Evolutionary conservation across 2,888 invertebrate species (phyloP).

Genomic region (Drosophila seclusa): DNA sequence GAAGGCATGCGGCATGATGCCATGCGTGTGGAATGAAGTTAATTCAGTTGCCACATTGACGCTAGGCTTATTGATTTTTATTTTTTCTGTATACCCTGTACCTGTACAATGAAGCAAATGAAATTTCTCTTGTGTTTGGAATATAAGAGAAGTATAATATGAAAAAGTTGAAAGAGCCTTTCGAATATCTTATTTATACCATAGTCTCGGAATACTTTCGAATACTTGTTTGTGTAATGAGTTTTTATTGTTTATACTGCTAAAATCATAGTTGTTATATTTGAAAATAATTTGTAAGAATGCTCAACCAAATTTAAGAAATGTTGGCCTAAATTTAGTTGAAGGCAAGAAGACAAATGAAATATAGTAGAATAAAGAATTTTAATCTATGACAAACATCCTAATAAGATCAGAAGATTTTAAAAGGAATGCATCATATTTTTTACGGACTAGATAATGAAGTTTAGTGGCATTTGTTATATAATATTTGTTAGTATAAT

Average conservation of each 20-base stretch:
- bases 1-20: conserved; percentile 23
- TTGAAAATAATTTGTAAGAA: neutral
- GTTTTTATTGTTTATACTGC: neutral
- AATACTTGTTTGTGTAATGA: neutral
- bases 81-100: conserved; percentile 35
- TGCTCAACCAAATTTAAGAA: neutral
- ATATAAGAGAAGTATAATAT: neutral
- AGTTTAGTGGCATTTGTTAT: no score
- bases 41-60: conserved; percentile 64
- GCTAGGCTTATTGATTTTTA: conserved; percentile 66
- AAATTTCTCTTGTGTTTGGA: neutral
- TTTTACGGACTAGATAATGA: neutral
- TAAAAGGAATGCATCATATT: neutral
- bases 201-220: neutral
- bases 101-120: neutral
- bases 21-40: conserved; percentile 70
- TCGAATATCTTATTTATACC: neutral
- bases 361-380: neutral
- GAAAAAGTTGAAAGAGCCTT: neutral
- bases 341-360: neutral
- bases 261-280: neutral
- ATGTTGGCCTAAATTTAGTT: neutral
- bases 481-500: no score
- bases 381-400: neutral
- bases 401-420: neutral